Conservation (phyloP, 1,140 invertebrate species). For the Drosophila lowei region DNA sequence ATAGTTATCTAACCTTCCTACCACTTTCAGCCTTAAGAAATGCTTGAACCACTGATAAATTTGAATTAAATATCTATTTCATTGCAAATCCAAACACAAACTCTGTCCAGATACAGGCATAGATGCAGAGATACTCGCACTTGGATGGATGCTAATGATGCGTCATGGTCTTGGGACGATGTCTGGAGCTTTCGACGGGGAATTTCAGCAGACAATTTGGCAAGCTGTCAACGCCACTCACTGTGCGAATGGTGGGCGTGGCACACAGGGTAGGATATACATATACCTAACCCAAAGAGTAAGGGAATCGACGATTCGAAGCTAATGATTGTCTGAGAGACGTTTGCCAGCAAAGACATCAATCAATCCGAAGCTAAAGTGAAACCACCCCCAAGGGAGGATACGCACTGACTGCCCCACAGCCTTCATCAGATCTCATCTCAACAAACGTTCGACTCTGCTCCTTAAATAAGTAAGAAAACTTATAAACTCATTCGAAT, state of each 20-base stretch:
- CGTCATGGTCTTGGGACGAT: constrained; percentile 35
- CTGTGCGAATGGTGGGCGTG: constrained; percentile 41
- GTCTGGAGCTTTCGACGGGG: constrained; percentile 23
- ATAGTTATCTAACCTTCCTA: no score
- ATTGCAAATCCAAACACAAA: constrained; percentile 3
- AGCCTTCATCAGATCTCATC: no score
- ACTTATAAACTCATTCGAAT: constrained; percentile 80
- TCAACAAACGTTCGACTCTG: not conserved
- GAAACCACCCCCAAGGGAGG: constrained; percentile 40
- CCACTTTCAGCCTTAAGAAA: not conserved
- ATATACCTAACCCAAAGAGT: not conserved
- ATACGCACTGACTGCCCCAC: no score
- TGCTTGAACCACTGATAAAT: no score
- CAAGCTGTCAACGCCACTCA: constrained; percentile 74
- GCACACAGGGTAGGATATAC: constrained; percentile 30
- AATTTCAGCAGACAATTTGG: constrained; percentile 73
- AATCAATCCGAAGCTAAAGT: constrained; percentile 56
- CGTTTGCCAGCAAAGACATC: constrained; percentile 67
- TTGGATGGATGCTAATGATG: constrained; percentile 59
- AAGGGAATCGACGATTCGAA: constrained; percentile 41
- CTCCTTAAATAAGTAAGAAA: constrained; percentile 72
- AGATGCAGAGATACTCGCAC: constrained; percentile 5
- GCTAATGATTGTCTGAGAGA: constrained; percentile 74
- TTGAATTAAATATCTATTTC: not conserved
- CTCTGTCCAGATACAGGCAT: not conserved